Evolutionary conservation across 2,888 invertebrate genomes (phyloP).

Genomic region (Callyntrura sp.): DNA sequence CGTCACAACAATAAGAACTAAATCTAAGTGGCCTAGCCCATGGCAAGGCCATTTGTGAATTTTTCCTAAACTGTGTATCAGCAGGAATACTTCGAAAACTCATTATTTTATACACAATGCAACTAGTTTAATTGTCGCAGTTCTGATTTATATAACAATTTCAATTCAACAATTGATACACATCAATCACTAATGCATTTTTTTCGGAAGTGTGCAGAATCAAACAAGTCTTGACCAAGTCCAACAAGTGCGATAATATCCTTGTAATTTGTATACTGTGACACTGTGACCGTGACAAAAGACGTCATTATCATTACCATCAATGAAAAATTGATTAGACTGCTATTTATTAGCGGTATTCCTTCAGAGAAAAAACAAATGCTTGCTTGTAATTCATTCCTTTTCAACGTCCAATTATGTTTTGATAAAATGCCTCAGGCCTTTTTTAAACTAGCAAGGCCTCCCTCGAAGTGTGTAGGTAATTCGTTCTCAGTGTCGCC

Average conservation of each 20-base stretch:
- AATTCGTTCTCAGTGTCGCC: slow-evolving; percentile 6
- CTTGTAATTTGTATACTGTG: too few species aligned
- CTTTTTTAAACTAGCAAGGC: background rate
- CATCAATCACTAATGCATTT: background rate
- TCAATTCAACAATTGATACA: too few species aligned
- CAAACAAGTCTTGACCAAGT: background rate
- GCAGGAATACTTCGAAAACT: background rate
- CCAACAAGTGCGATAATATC: too few species aligned
- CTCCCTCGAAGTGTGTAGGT: background rate
- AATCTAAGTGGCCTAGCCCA: slow-evolving; percentile 56
- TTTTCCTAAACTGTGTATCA: slow-evolving; percentile 7
- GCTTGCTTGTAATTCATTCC: too few species aligned
- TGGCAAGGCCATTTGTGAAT: slow-evolving; percentile 47
- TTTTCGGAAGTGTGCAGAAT: background rate
- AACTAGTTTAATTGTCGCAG: background rate
- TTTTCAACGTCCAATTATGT: background rate
- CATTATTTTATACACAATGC: background rate
- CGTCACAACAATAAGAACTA: background rate
- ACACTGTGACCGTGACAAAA: too few species aligned
- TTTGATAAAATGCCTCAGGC: background rate
- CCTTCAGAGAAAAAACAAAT: too few species aligned
- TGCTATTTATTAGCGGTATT: too few species aligned
- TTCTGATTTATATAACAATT: background rate
- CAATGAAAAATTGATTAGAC: too few species aligned
- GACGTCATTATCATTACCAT: too few species aligned